Base-by-base conservation (phyloP, 1,140 invertebrate species). In the Halyomorpha halys region DNA sequence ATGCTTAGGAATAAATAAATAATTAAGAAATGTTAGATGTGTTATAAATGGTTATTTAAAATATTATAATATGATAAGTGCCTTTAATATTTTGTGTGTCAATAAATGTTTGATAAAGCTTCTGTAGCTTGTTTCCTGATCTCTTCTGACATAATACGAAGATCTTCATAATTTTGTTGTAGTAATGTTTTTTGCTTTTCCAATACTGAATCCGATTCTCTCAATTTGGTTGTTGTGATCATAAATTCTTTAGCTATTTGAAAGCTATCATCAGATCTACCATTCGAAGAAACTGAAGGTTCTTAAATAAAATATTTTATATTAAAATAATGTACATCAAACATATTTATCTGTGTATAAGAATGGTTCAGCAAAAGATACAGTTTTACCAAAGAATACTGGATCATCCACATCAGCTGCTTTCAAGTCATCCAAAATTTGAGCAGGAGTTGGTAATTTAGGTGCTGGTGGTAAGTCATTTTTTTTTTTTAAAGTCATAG, bases 101-200 rank as follows among this genome's bases (percentile, higher is more conserved):
- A 60, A 62, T 62, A 45, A 65, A 34, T 30, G 25, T 60, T 65
- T 67, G 53, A 61, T 44, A 76, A 65, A 66, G 75, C 75, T 54
- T 73, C 71, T 62, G 72, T 67, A 11, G 74, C 74, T 68, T 76
- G 72, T 54, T 74, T 68, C 62, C 70, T 72, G 56, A 76, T 76
- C 15, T 74, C 69, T 64, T 75, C 68, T 1, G 72, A 71, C 61
- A 76, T 70, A 66, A 64, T 68, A 25, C 67, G 70, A 63, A 76
- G 72, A 59, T 72, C 71, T n/a, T 70, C 64, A 3, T 71, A 70
- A 63, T 67, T 65, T 3, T 60, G 49, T 47, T 71, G 62, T 44
- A 76, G 67, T 25, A 68, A 47, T 18, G 68, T 44, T 59, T 69
- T 67, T 56, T 72, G 69, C 47, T 68, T 65, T 30, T 63, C 56